Evolutionary conservation across 2,888 invertebrate genomes (phyloP).

Genomic region (Dromius quadrimaculatus): DNA sequence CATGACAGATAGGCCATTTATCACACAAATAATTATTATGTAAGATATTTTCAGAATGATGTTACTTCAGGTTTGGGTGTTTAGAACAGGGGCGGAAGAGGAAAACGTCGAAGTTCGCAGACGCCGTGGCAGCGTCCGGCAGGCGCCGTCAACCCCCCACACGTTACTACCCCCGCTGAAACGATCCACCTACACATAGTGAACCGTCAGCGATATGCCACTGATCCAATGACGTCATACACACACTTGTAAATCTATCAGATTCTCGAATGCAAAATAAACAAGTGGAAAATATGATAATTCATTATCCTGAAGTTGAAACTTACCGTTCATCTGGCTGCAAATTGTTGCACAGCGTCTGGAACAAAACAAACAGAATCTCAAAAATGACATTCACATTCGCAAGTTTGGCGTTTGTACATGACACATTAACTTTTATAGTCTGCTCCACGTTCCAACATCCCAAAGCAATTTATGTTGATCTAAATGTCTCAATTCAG

Average conservation of each 20-base stretch:
- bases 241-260: conserved; percentile 39
- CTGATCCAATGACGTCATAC: conserved; percentile 35
- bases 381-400: conserved; percentile 7
- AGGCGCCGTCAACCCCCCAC: conserved; percentile 21
- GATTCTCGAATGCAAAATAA: conserved; percentile 11
- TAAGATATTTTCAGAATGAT: too few species aligned
- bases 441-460: conserved; percentile 7
- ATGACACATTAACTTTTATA: conserved; percentile 43
- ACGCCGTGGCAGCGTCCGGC: conserved; percentile 27
- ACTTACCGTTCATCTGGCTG: conserved; percentile 36
- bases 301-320: not conserved
- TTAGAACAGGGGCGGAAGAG: not conserved
- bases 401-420: conserved; percentile 3
- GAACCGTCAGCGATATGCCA: conserved; percentile 1
- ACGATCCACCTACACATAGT: too few species aligned
- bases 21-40: too few species aligned
- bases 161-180: not conserved
- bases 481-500: conserved; percentile 37
- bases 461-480: conserved; percentile 25
- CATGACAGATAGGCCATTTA: too few species aligned
- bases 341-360: conserved; percentile 38
- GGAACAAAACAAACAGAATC: conserved; percentile 40
- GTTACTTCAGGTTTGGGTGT: not conserved
- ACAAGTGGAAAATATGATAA: not conserved
- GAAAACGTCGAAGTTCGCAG: conserved; percentile 15